These are phyloP conservation scores for Porites lutea DNA, from an alignment of 64 coral and sea anemone species.

Conservation along the genomic window DNA sequence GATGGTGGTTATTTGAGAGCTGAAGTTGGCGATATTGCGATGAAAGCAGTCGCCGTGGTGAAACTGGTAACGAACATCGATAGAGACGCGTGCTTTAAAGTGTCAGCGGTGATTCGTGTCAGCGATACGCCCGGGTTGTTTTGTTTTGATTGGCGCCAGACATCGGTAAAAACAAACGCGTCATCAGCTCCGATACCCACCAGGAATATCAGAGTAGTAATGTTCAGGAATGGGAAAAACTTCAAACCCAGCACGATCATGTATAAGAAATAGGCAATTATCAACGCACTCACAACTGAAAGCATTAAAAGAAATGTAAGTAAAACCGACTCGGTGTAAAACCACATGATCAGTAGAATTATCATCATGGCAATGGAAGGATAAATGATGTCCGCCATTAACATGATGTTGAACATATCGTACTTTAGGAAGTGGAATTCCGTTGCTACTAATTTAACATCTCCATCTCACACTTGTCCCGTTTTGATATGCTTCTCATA, in stretches of 20 bases:
- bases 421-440: constrained; percentile 92
- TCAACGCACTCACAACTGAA: constrained; percentile 88
- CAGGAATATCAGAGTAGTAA: constrained; percentile 94
- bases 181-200: constrained; percentile 99
- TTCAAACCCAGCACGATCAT: constrained; percentile 79
- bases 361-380: constrained; percentile 88
- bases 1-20: constrained; percentile 94
- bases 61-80: constrained; percentile 99
- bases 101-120: constrained; percentile 77
- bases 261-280: constrained; percentile 96
- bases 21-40: constrained; percentile 96
- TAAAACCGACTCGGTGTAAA: constrained; percentile 92
- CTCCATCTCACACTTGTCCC: constrained; percentile 47
- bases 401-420: constrained; percentile 86
- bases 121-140: constrained; percentile 63
- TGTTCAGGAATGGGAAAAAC: constrained; percentile 96
- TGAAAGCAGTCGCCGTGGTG: constrained; percentile 92
- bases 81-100: constrained; percentile 88
- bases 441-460: constrained; percentile 74
- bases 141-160: constrained; percentile 91
- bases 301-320: constrained; percentile 80
- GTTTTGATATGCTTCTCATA: constrained; percentile 77
- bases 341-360: constrained; percentile 92
- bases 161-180: constrained; percentile 93
- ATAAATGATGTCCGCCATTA: constrained; percentile 84